A percentile compares a stretch with the other conserved stretches of the same genome.
phyloP scores from a whole-genome alignment of 2,113 vertebrate genomes.

The Paraplagusia blochii region DNA sequence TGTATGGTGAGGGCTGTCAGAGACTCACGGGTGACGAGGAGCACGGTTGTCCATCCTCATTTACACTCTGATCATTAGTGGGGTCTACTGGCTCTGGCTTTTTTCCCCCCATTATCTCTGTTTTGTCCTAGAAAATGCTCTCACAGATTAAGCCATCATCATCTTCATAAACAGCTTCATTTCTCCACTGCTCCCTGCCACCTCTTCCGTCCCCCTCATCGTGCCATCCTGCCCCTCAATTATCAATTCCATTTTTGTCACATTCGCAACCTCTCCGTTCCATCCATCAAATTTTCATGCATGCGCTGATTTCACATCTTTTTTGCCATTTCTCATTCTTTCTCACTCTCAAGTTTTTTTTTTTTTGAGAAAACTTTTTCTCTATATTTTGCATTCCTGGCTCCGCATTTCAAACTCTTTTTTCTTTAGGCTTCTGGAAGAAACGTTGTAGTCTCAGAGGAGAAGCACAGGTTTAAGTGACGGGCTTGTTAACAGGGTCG shows the following conservation, averaged over 20 bases:
- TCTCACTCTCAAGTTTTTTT: slow-evolving; percentile 18
- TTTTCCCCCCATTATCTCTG: slow-evolving; percentile 38
- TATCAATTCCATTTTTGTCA: slow-evolving; percentile 25
- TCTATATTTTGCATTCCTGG: slow-evolving; percentile 12
- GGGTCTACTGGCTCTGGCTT: slow-evolving; percentile 40
- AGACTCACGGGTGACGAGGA: slow-evolving; percentile 62
- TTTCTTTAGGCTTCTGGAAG: slow-evolving; percentile 36
- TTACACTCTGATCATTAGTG: slow-evolving; percentile 65
- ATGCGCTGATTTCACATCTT: slow-evolving; percentile 18
- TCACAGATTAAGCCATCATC: slow-evolving; percentile 57
- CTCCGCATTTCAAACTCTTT: slow-evolving; percentile 2
- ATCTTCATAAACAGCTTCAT: slow-evolving; percentile 30
- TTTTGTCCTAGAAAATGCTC: slow-evolving; percentile 45
- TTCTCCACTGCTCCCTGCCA: slow-evolving; percentile 20
- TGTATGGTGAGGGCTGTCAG: slow-evolving; percentile 65
- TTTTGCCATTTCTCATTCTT: slow-evolving; percentile 25
- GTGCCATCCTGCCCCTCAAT: slow-evolving; percentile 31
- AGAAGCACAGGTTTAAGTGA: slow-evolving; percentile 63
- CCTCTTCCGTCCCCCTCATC: slow-evolving; percentile 20
- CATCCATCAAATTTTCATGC: slow-evolving; percentile 16
- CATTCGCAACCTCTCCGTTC: background rate
- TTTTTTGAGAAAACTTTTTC: slow-evolving; percentile 6
- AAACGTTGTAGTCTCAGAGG: slow-evolving; percentile 59
- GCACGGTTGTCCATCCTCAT: slow-evolving; percentile 62
- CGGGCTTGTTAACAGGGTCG: slow-evolving; percentile 68